phyloP scores from a whole-genome alignment of 2,797 vertebrate genomes.

The Typhlichthys subterraneus region DNA sequence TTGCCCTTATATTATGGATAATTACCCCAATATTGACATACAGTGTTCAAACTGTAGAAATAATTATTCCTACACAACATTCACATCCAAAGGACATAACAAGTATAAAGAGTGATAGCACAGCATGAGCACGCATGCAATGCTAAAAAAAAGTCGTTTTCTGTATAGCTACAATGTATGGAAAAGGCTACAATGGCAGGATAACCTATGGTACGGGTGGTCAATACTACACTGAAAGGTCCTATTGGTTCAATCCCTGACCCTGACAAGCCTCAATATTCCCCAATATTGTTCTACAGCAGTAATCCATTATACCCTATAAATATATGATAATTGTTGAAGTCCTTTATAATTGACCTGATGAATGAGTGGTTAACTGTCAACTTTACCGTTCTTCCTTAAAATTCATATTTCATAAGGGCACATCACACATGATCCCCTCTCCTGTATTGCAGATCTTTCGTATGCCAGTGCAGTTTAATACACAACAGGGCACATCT shows the following conservation, averaged over 20 bases:
- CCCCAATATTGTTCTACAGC: background rate
- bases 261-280: slow-evolving; percentile 2
- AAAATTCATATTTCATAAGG: slow-evolving; percentile 75
- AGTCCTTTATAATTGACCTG: slow-evolving; percentile 45
- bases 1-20: slow-evolving; percentile 41
- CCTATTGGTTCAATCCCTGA: too few species aligned
- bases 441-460: slow-evolving; percentile 41
- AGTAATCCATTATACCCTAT: background rate
- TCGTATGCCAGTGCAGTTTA: slow-evolving; percentile 62
- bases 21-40: slow-evolving; percentile 44
- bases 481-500: slow-evolving; percentile 71
- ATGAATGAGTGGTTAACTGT: slow-evolving; percentile 50
- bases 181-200: too few species aligned
- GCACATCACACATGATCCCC: slow-evolving; percentile 57
- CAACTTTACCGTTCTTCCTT: slow-evolving; percentile 49
- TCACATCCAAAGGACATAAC: background rate
- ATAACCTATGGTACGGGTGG: too few species aligned
- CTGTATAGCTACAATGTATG: too few species aligned
- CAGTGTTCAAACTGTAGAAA: slow-evolving; percentile 30
- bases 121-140: background rate
- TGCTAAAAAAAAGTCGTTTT: background rate
- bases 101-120: background rate
- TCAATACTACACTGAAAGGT: too few species aligned
- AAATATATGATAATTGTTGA: background rate
- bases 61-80: slow-evolving; percentile 28